Percentiles rank a stretch among this genome's conserved stretches.
phyloP scores from a whole-genome alignment of 2,888 invertebrate genomes.

The Tromatobia lineatoria region DNA sequence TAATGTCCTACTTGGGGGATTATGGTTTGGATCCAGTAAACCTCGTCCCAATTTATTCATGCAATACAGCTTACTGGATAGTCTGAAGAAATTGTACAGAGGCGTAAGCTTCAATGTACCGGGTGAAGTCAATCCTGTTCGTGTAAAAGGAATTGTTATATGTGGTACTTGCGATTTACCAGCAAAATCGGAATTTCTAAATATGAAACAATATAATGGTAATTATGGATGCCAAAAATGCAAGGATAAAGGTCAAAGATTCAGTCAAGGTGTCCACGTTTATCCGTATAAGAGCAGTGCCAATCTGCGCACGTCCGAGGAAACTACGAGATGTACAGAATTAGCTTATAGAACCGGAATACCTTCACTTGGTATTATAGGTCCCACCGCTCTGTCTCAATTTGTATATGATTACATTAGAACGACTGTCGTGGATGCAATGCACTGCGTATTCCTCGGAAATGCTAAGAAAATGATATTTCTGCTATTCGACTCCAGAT shows the following conservation, averaged over 20 bases:
- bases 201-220: slow-evolving; percentile 60
- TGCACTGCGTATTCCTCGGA: slow-evolving; percentile 69
- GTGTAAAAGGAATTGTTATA: slow-evolving; percentile 28
- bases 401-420: slow-evolving; percentile 60
- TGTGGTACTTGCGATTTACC: slow-evolving; percentile 51
- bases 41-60: slow-evolving; percentile 61
- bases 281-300: slow-evolving; percentile 48
- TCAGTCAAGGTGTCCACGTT: slow-evolving; percentile 19
- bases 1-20: slow-evolving; percentile 66
- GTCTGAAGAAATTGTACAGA: slow-evolving; percentile 13
- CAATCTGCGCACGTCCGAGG: slow-evolving; percentile 32
- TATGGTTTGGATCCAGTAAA: slow-evolving; percentile 69
- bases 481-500: slow-evolving; percentile 58
- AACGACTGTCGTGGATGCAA: slow-evolving; percentile 62
- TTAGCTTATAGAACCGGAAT: slow-evolving; percentile 4
- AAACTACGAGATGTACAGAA: slow-evolving; percentile 5
- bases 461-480: slow-evolving; percentile 58
- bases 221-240: slow-evolving; percentile 61
- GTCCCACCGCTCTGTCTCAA: slow-evolving; percentile 50
- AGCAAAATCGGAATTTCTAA: slow-evolving; percentile 57
- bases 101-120: slow-evolving; percentile 27
- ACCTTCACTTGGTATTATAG: slow-evolving; percentile 61
- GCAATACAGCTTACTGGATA: slow-evolving; percentile 16
- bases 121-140: background rate
- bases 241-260: slow-evolving; percentile 12